These are phyloP conservation scores for Chaetodon trifascialis DNA, from an alignment of 2,113 vertebrate genomes.

Conservation along the genomic window DNA sequence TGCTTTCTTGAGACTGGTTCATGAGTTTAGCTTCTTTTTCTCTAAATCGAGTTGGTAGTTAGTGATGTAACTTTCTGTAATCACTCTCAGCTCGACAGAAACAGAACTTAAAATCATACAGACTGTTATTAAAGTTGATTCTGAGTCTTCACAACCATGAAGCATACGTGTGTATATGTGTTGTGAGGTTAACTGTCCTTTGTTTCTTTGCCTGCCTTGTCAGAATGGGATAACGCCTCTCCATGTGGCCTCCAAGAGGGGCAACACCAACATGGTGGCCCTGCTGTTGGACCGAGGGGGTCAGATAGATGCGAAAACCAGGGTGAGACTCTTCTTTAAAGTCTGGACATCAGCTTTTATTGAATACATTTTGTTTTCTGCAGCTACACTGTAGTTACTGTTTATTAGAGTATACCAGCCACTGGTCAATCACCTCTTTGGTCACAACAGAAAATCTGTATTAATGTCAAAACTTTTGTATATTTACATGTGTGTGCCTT, in stretches of 20 bases:
- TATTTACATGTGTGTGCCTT: neutral
- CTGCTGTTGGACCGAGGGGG: slow-evolving; percentile 95
- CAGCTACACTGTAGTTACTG: too few relatives aligned
- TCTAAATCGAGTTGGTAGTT: neutral
- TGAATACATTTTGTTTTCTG: neutral
- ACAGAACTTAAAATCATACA: neutral
- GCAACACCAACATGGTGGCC: slow-evolving; percentile 97
- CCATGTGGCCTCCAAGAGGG: slow-evolving; percentile 97
- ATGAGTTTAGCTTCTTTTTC: neutral
- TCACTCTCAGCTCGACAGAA: neutral
- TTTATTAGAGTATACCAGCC: too few relatives aligned
- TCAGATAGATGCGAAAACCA: slow-evolving; percentile 98
- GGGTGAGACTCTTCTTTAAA: slow-evolving; percentile 84
- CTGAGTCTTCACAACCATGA: neutral
- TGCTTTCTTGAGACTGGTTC: neutral
- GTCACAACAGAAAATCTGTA: neutral
- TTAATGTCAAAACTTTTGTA: neutral
- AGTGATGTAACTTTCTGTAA: neutral
- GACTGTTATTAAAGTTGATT: neutral
- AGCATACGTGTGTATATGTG: neutral
- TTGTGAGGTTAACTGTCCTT: neutral
- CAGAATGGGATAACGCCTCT: slow-evolving; percentile 98
- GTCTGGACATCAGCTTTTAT: neutral
- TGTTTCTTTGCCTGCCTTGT: slow-evolving; percentile 52
- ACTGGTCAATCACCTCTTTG: neutral